Conservation (phyloP, 1,140 invertebrate genomes). For the Nephila pilipes region DNA sequence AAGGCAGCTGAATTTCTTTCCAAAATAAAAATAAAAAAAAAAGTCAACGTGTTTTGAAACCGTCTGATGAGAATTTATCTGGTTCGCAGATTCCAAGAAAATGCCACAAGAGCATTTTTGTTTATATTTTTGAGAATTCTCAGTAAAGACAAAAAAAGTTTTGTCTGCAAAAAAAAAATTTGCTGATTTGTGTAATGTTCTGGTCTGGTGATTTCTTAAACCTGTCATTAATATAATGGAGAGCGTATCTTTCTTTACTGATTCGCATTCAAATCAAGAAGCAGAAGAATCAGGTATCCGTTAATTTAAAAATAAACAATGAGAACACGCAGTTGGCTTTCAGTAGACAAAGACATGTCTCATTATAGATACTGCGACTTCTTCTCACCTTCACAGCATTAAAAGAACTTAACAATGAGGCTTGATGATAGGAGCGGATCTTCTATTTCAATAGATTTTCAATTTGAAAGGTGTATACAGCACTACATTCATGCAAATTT, state of each 20-base stretch:
- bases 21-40: not conserved
- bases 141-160: not conserved
- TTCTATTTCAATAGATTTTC: too few species aligned
- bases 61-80: not conserved
- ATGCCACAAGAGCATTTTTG: not conserved
- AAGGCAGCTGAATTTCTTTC: not conserved
- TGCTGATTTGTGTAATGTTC: conserved; percentile 35
- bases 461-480: too few species aligned
- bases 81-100: not conserved
- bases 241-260: not conserved
- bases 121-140: not conserved
- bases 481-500: too few species aligned
- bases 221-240: conserved; percentile 10
- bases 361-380: not conserved
- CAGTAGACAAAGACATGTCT: not conserved
- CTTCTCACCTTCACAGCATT: not conserved
- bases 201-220: conserved; percentile 21
- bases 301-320: not conserved
- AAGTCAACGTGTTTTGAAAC: not conserved
- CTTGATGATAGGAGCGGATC: too few species aligned
- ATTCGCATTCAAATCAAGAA: not conserved
- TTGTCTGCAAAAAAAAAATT: not conserved
- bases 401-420: too few species aligned
- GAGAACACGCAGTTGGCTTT: not conserved
- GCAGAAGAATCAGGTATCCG: not conserved